phyloP scores from a whole-genome alignment of 2,113 vertebrate species.

The Balaenoptera acutorostrata region DNA sequence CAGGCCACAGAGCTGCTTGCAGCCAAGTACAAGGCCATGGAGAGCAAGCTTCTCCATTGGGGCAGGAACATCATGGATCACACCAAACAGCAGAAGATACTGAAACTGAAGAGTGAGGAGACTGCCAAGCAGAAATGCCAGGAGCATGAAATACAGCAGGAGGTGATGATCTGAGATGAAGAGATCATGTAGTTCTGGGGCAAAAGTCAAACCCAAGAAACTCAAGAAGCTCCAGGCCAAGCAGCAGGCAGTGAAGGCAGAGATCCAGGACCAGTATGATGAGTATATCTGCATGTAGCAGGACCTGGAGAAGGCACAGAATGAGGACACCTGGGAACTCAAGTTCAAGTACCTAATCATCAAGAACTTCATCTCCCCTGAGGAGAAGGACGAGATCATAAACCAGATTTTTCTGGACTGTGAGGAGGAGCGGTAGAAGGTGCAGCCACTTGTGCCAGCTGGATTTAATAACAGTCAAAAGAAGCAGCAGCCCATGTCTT shows the following conservation, averaged over 20 bases:
- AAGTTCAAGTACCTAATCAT: slow-evolving; percentile 96
- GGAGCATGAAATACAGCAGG: slow-evolving; percentile 91
- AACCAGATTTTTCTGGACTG: slow-evolving; percentile 89
- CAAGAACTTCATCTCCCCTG: slow-evolving; percentile 93
- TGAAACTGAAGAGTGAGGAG: slow-evolving; percentile 91
- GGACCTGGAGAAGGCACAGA: slow-evolving; percentile 92
- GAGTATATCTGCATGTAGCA: slow-evolving; percentile 90
- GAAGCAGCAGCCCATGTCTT: slow-evolving; percentile 87
- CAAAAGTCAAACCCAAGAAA: slow-evolving; percentile 94
- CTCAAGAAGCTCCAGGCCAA: slow-evolving; percentile 92
- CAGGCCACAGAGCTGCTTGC: slow-evolving; percentile 92
- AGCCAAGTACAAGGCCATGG: slow-evolving; percentile 93
- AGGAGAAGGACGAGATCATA: slow-evolving; percentile 94
- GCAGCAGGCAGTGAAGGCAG: slow-evolving; percentile 89
- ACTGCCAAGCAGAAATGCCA: slow-evolving; percentile 90
- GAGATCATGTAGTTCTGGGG: slow-evolving; percentile 91
- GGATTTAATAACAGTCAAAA: slow-evolving; percentile 77
- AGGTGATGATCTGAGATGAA: slow-evolving; percentile 90
- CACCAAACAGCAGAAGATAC: slow-evolving; percentile 93
- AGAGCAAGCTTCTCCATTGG: slow-evolving; percentile 91
- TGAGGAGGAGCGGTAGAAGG: slow-evolving; percentile 93
- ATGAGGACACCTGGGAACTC: slow-evolving; percentile 92
- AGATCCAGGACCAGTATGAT: slow-evolving; percentile 90
- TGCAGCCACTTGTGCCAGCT: slow-evolving; percentile 30
- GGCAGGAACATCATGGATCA: slow-evolving; percentile 93